Evolutionary conservation across 2,888 invertebrate genomes (phyloP).

Genomic region (Drosophila tanythrix): DNA sequence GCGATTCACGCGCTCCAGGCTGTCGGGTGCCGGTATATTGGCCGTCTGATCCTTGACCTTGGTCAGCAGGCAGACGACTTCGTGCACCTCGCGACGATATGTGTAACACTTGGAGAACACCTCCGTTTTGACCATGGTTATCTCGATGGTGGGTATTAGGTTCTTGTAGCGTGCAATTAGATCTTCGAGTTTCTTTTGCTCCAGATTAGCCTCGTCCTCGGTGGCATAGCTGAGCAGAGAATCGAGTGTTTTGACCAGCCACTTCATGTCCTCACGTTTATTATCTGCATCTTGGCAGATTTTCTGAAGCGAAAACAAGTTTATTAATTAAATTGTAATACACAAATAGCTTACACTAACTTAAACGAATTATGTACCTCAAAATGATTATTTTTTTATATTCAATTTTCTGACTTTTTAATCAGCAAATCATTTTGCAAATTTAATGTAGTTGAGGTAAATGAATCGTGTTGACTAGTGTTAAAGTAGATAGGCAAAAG

Average conservation of each 20-base stretch:
- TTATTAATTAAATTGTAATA: neutral
- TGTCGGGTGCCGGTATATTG: constrained; percentile 88
- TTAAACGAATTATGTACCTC: neutral
- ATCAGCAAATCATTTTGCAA: neutral
- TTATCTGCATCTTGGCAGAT: constrained; percentile 96
- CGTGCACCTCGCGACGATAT: constrained; percentile 94
- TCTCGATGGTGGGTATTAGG: constrained; percentile 95
- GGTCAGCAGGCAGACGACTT: constrained; percentile 91
- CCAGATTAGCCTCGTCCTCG: constrained; percentile 91
- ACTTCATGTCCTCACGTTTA: constrained; percentile 97
- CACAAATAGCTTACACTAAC: neutral
- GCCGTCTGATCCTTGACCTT: constrained; percentile 91
- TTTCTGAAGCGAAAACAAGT: constrained; percentile 86
- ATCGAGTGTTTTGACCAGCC: constrained; percentile 96
- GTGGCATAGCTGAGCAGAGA: constrained; percentile 93
- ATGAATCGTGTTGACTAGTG: neutral
- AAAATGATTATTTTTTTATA: neutral
- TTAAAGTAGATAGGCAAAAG: constrained; percentile 16
- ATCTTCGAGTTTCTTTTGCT: constrained; percentile 92
- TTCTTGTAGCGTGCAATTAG: constrained; percentile 95
- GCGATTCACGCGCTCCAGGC: constrained; percentile 90
- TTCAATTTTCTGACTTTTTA: neutral
- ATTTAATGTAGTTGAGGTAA: neutral
- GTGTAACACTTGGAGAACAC: constrained; percentile 96
- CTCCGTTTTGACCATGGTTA: constrained; percentile 96